Evolutionary conservation across 2,113 vertebrate genomes (phyloP).

Genomic region (Synodontis membranacea): DNA sequence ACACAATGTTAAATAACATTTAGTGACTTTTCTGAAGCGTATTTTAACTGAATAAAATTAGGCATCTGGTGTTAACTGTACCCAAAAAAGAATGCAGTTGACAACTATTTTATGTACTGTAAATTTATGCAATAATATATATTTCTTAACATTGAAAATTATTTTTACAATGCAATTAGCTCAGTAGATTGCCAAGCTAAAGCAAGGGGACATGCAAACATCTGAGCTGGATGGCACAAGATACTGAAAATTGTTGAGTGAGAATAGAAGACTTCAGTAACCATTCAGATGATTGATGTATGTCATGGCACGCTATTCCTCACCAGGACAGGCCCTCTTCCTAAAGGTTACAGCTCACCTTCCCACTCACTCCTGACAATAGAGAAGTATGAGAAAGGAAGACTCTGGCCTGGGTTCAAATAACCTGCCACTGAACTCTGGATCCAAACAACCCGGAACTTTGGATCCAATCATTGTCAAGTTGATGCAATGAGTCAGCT

Average conservation of each 20-base stretch:
- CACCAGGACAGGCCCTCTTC: conserved; percentile 36
- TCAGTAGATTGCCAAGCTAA: not conserved
- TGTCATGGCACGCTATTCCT: conserved; percentile 27
- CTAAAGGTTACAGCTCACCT: conserved; percentile 51
- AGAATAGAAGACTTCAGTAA: conserved; percentile 37
- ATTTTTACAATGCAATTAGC: not conserved
- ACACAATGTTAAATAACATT: not conserved
- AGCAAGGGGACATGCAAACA: not conserved
- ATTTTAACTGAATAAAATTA: not conserved
- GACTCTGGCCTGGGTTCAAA: conserved; percentile 19
- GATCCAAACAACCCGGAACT: conserved; percentile 1
- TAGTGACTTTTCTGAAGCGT: not conserved
- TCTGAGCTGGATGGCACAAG: not conserved
- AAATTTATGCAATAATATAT: not conserved
- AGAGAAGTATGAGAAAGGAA: not conserved
- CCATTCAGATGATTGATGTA: conserved; percentile 47
- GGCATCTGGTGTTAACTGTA: not conserved
- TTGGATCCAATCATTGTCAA: conserved; percentile 24
- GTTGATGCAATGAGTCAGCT: not conserved
- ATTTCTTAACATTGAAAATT: too few relatives aligned
- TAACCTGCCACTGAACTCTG: not conserved
- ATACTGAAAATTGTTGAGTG: conserved; percentile 13
- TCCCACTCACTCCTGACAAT: conserved; percentile 32
- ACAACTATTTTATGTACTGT: not conserved
- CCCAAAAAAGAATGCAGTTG: not conserved